Percentiles rank a stretch among this genome's conserved stretches.
Conservation (phyloP, 2,797 vertebrate genomes). For the Scyliorhinus canicula region DNA sequence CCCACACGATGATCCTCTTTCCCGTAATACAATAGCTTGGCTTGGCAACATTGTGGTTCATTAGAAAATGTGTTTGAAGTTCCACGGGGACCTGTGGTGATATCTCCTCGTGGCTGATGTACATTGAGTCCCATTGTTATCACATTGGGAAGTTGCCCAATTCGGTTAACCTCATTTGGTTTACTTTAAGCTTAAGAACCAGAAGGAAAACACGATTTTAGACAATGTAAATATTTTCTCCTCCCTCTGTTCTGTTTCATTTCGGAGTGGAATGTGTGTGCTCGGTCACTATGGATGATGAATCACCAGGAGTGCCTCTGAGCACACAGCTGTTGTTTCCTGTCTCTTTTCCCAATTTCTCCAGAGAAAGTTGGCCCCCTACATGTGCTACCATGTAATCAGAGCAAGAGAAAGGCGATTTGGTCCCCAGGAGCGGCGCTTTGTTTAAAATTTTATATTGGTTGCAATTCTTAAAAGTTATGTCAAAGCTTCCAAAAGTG, state of each 20-base stretch:
- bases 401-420: not conserved
- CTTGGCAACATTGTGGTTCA: not conserved
- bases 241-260: not conserved
- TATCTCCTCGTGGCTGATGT: not conserved
- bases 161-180: not conserved
- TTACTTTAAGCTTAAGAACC: not conserved
- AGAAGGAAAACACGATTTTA: not conserved
- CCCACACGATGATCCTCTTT: not conserved
- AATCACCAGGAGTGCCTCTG: not conserved
- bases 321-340: slow-evolving; percentile 15
- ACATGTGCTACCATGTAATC: not conserved
- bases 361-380: not conserved
- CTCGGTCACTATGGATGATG: not conserved
- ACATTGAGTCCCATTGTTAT: not conserved
- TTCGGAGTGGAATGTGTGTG: not conserved
- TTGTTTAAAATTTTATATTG: not conserved
- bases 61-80: not conserved
- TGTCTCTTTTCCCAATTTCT: not conserved
- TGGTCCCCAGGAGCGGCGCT: too few species aligned
- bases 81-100: not conserved
- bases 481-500: not conserved
- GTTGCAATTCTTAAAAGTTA: not conserved
- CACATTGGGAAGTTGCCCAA: not conserved
- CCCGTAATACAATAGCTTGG: not conserved
- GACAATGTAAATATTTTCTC: not conserved